Conservation (phyloP, 2,888 invertebrate genomes). For the Caenorhabditis becei region DNA sequence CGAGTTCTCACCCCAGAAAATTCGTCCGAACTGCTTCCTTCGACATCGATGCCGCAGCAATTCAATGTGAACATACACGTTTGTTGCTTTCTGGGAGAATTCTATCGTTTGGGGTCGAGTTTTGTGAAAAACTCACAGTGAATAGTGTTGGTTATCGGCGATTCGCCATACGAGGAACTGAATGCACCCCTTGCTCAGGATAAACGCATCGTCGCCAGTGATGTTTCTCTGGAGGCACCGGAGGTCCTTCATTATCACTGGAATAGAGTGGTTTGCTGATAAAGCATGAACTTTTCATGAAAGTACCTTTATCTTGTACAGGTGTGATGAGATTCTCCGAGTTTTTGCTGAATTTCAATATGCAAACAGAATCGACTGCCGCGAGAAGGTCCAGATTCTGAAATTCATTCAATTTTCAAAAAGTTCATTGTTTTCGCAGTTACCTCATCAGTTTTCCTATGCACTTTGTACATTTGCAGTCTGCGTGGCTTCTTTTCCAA, state of each 20-base stretch:
- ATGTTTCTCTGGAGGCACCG: neutral
- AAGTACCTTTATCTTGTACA: neutral
- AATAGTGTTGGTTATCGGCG: neutral
- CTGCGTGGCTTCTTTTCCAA: neutral
- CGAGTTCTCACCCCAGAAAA: too few relatives aligned
- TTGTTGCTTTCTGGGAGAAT: neutral
- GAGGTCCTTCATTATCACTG: neutral
- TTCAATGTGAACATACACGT: neutral
- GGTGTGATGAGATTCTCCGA: neutral
- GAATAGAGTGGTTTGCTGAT: neutral
- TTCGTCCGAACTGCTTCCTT: too few relatives aligned
- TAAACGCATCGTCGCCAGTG: neutral
- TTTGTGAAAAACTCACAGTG: neutral
- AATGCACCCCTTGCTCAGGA: neutral
- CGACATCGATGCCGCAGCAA: too few relatives aligned
- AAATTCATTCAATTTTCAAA: neutral
- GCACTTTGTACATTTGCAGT: neutral
- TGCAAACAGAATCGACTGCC: neutral
- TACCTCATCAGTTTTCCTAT: neutral
- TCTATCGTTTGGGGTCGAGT: neutral
- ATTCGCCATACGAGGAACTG: neutral
- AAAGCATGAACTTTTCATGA: too few relatives aligned
- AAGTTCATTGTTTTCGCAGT: neutral
- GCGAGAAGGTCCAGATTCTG: neutral
- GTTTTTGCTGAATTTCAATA: neutral